A percentile compares a stretch with the other conserved stretches of the same genome.
These are phyloP conservation scores for Arothron firmamentum DNA, from an alignment of 2,113 vertebrate species.

Conservation along the genomic window DNA sequence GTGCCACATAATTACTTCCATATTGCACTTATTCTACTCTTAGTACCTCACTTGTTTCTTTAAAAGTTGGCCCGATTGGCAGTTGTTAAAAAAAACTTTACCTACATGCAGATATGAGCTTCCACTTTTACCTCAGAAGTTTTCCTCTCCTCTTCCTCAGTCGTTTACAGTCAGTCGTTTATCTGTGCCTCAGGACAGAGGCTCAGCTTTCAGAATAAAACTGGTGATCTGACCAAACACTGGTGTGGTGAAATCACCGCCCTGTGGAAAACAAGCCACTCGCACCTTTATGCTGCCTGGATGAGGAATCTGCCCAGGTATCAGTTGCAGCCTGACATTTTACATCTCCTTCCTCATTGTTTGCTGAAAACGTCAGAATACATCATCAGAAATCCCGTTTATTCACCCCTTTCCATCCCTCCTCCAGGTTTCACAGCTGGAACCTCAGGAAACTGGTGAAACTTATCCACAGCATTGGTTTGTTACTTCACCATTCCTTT, in stretches of 20 bases:
- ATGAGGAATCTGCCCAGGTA: conserved; percentile 9
- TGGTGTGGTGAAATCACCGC: conserved; percentile 52
- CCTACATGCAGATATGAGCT: conserved; percentile 20
- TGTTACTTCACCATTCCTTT: not conserved
- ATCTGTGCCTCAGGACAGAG: conserved; percentile 56
- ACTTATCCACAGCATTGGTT: not conserved
- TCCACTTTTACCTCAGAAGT: conserved; percentile 18
- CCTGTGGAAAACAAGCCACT: conserved; percentile 39
- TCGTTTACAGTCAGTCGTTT: conserved; percentile 37
- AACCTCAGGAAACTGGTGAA: too few species aligned
- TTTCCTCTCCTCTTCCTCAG: conserved; percentile 7
- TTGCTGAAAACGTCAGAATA: too few species aligned
- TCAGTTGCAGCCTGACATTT: not conserved
- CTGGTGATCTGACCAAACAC: conserved; percentile 24
- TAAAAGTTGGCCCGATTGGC: not conserved
- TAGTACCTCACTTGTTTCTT: too few species aligned
- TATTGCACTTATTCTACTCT: too few species aligned
- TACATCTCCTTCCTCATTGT: too few species aligned
- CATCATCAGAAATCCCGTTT: too few species aligned
- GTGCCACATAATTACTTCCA: too few species aligned
- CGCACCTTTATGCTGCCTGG: conserved; percentile 16
- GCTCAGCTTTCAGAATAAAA: conserved; percentile 60
- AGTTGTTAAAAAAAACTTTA: conserved; percentile 6
- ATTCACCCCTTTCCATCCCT: not conserved
- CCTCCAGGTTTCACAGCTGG: not conserved